Conservation (phyloP, 2,797 vertebrate species). For the Oophaga sylvatica region DNA sequence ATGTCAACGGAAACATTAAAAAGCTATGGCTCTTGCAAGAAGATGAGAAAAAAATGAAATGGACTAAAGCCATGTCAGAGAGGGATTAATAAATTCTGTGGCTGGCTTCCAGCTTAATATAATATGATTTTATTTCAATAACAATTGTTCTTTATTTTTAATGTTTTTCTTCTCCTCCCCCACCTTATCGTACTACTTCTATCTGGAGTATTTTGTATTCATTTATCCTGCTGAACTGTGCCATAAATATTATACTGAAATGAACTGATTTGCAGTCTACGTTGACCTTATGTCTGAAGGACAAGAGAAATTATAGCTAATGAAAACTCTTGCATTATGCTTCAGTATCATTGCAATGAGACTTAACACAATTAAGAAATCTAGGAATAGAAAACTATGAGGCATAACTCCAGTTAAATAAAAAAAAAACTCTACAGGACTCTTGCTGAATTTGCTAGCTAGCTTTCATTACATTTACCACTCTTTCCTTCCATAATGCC, state of each 20-base stretch:
- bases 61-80: too few relatives aligned
- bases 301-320: constrained; percentile 1
- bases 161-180: too few relatives aligned
- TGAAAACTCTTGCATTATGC: neutral
- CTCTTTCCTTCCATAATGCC: neutral
- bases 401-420: too few relatives aligned
- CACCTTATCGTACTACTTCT: too few relatives aligned
- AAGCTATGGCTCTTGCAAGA: too few relatives aligned
- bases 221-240: neutral
- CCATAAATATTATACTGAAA: constrained; percentile 23
- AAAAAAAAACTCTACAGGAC: neutral
- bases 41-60: too few relatives aligned
- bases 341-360: neutral
- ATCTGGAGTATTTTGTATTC: neutral
- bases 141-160: too few relatives aligned
- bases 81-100: too few relatives aligned
- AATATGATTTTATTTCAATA: too few relatives aligned
- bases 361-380: neutral
- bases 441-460: neutral
- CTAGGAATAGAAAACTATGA: neutral
- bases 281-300: constrained; percentile 12
- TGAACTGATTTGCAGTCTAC: neutral
- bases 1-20: too few relatives aligned
- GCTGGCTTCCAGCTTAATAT: too few relatives aligned
- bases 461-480: neutral